These are phyloP conservation scores for Solea solea DNA, from an alignment of 2,113 vertebrate genomes.

Conservation along the genomic window DNA sequence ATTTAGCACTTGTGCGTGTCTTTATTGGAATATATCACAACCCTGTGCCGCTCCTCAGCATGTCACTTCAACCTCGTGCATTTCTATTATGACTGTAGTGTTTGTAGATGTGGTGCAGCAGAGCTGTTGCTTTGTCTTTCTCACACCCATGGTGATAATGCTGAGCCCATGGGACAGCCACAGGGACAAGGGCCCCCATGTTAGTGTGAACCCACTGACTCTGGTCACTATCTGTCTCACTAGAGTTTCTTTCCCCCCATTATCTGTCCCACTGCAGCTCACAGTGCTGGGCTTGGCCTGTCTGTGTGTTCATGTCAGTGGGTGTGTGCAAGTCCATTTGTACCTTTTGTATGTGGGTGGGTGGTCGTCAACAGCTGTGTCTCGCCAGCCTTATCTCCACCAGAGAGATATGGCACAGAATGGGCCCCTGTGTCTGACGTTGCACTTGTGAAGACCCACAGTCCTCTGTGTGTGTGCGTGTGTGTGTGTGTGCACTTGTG, in stretches of 20 bases:
- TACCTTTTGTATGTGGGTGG: conserved; percentile 57
- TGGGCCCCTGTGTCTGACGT: conserved; percentile 55
- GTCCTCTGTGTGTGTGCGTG: conserved; percentile 10
- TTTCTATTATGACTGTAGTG: conserved; percentile 51
- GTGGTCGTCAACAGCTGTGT: conserved; percentile 66
- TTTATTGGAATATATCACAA: conserved; percentile 14
- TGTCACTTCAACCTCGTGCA: conserved; percentile 48
- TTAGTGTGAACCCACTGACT: conserved; percentile 55
- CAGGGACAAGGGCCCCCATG: conserved; percentile 23
- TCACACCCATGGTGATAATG: conserved; percentile 52
- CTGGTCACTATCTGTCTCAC: conserved; percentile 55
- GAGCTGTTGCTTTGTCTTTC: conserved; percentile 64
- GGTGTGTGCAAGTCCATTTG: conserved; percentile 43
- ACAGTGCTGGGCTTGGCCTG: conserved; percentile 34
- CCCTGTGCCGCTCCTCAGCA: conserved; percentile 7
- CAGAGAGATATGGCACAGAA: conserved; percentile 60
- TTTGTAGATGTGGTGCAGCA: conserved; percentile 13
- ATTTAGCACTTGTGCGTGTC: not conserved
- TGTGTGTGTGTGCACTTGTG: conserved; percentile 11
- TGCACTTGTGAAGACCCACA: conserved; percentile 58
- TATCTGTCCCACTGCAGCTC: conserved; percentile 58
- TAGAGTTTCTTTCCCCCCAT: conserved; percentile 32
- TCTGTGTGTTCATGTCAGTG: conserved; percentile 29
- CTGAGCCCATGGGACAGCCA: conserved; percentile 56
- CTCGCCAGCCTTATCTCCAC: conserved; percentile 68